Evolutionary conservation across 2,113 vertebrate genomes (phyloP), one percentile per base, ranked within the genome.

Genomic region (Apodemus speciosus): DNA sequence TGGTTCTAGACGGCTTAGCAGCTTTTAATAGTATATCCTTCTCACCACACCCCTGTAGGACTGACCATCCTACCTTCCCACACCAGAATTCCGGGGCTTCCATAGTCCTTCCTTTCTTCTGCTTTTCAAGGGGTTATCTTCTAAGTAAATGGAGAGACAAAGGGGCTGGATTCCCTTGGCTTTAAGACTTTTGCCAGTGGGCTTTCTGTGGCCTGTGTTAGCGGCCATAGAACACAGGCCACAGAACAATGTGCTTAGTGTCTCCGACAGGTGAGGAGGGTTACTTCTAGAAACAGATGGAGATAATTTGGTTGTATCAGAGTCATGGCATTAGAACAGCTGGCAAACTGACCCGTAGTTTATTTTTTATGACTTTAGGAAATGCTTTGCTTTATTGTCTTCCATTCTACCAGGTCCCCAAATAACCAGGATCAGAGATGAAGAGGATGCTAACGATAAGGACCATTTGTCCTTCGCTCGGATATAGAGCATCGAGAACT

Each of bases 301-400:
- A 38, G 56, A 80, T 58, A 66, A 66, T 58, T 89, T 32, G 25
- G 30, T 80, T 91, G 90, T 68, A 80, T 95, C 73, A 77, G 40
- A 51, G 27, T 66, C 77, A 92, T 5, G 73, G 56, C 91, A 79
- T n/a, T 69, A 40, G 60, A 89, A 85, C 18, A 92, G 83, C 85
- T 43, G 21, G 38, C 32, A 56, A 62, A 38, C 15, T 30, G n/a
- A 89, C 35, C n/a, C 20, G 16, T 56, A 51, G 38, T 35, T 53
- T 75, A 49, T 40, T 27, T 27, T 91, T 88, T 75, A 14, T 51
- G 40, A 13, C 88, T 95, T 91, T 46, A 83, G 64, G 56, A 62
- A 89, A 64, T 64, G 77, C 66, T 93, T 88, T 51, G 79, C 40
- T 58, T 64, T 84, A 79, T 68, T 62, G 4, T 7, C 0, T 43